These are phyloP conservation scores for Galleria mellonella DNA, from an alignment of 1,140 invertebrate genomes.

Conservation along the genomic window DNA sequence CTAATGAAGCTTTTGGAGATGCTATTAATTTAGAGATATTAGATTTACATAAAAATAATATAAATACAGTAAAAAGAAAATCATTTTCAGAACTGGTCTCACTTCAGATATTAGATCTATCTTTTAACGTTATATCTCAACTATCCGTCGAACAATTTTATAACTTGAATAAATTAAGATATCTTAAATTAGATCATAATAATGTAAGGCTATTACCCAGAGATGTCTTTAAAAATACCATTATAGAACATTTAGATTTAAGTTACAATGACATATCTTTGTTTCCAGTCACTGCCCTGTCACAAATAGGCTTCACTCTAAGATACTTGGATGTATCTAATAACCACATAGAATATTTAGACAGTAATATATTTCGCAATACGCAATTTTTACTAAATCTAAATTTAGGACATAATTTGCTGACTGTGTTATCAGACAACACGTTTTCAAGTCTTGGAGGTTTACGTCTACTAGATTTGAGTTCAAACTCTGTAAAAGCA, in stretches of 20 bases:
- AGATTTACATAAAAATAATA: constrained; percentile 83
- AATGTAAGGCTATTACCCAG: constrained; percentile 83
- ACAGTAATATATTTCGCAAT: constrained; percentile 89
- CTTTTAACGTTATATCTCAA: constrained; percentile 84
- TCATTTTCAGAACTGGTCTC: constrained; percentile 83
- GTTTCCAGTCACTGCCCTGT: constrained; percentile 81
- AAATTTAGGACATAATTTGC: constrained; percentile 85
- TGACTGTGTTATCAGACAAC: constrained; percentile 91
- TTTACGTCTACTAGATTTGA: constrained; percentile 86
- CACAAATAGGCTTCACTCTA: constrained; percentile 84
- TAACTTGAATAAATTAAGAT: constrained; percentile 83
- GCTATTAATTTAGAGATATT: constrained; percentile 82
- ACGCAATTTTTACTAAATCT: constrained; percentile 86
- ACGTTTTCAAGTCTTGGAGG: constrained; percentile 88
- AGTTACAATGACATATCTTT: constrained; percentile 86
- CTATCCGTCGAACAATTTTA: constrained; percentile 88
- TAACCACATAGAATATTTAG: constrained; percentile 90
- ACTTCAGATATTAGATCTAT: constrained; percentile 87
- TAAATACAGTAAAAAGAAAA: constrained; percentile 82
- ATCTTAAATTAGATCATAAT: constrained; percentile 86
- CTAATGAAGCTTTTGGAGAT: constrained; percentile 82
- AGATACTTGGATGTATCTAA: constrained; percentile 84
- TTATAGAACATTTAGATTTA: constrained; percentile 86
- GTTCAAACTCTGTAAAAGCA: constrained; percentile 85
- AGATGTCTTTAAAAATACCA: constrained; percentile 87